A percentile compares a stretch with the other conserved stretches of the same genome.
phyloP scores from a whole-genome alignment of 2,797 vertebrate genomes.

The Prionace glauca region DNA sequence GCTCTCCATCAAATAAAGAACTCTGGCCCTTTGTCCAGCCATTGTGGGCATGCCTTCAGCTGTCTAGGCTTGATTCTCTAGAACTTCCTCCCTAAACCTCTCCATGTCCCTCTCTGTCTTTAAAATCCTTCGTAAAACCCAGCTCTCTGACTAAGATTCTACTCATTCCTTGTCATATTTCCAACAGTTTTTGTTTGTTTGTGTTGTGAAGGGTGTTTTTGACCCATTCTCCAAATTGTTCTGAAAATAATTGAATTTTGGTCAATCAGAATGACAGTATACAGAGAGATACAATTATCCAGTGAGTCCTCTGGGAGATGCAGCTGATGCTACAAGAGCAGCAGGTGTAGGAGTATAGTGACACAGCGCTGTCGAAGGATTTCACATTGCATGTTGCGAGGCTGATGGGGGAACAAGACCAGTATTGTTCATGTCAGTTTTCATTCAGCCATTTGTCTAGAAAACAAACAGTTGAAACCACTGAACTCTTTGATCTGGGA shows the following conservation, averaged over 20 bases:
- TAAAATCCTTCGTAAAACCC: background rate
- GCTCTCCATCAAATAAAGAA: background rate
- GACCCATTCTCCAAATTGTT: background rate
- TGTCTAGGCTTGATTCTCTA: too few relatives aligned
- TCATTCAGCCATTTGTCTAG: background rate
- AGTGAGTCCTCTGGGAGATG: too few relatives aligned
- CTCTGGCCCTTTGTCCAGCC: background rate
- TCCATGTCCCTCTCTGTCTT: background rate
- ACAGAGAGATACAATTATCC: background rate
- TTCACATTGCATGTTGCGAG: background rate
- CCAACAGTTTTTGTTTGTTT: background rate
- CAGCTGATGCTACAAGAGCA: background rate
- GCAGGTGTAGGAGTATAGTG: background rate
- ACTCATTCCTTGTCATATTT: background rate
- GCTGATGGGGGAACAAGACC: background rate
- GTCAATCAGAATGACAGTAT: background rate
- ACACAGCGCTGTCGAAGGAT: background rate
- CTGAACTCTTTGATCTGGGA: background rate
- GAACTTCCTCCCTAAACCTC: background rate
- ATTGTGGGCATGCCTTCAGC: background rate
- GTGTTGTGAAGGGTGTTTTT: background rate
- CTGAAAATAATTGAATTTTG: background rate
- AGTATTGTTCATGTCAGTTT: background rate
- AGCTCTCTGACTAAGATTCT: background rate
- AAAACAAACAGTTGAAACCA: background rate